phyloP scores from a whole-genome alignment of 1,140 invertebrate species.

The Drosophila simulans region DNA sequence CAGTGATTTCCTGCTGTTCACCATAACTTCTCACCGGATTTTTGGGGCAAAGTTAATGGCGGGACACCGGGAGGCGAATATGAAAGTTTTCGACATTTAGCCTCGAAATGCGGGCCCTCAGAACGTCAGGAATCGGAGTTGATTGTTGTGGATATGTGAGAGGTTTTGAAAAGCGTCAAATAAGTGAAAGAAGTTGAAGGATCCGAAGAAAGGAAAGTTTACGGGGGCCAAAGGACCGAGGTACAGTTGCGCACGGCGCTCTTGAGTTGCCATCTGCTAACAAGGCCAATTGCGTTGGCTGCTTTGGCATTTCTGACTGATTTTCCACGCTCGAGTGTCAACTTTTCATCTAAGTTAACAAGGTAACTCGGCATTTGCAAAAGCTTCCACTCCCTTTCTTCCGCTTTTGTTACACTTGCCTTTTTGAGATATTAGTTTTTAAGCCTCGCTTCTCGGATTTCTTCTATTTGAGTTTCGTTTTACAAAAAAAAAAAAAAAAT shows the following conservation, averaged over 20 bases:
- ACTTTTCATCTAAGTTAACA: slow-evolving; percentile 40
- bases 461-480: slow-evolving; percentile 43
- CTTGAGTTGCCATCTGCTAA: slow-evolving; percentile 26
- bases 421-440: slow-evolving; percentile 38
- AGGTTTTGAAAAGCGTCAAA: slow-evolving; percentile 62
- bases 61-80: slow-evolving; percentile 36
- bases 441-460: slow-evolving; percentile 14
- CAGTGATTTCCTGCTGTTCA: slow-evolving; percentile 17
- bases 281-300: slow-evolving; percentile 43
- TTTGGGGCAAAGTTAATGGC: slow-evolving; percentile 30
- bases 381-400: not conserved
- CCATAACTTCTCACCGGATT: slow-evolving; percentile 5
- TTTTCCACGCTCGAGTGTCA: slow-evolving; percentile 38
- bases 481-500: slow-evolving; percentile 14
- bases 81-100: slow-evolving; percentile 60
- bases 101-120: slow-evolving; percentile 53
- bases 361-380: slow-evolving; percentile 17
- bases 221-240: slow-evolving; percentile 7
- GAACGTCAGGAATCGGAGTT: slow-evolving; percentile 34
- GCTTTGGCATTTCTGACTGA: slow-evolving; percentile 35
- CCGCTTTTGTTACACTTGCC: slow-evolving; percentile 5
- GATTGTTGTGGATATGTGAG: slow-evolving; percentile 60
- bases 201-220: slow-evolving; percentile 2
- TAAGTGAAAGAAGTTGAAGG: slow-evolving; percentile 37
- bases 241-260: slow-evolving; percentile 31